phyloP scores from a whole-genome alignment of 1,140 invertebrate species.

The Oryctes rhinoceros region DNA sequence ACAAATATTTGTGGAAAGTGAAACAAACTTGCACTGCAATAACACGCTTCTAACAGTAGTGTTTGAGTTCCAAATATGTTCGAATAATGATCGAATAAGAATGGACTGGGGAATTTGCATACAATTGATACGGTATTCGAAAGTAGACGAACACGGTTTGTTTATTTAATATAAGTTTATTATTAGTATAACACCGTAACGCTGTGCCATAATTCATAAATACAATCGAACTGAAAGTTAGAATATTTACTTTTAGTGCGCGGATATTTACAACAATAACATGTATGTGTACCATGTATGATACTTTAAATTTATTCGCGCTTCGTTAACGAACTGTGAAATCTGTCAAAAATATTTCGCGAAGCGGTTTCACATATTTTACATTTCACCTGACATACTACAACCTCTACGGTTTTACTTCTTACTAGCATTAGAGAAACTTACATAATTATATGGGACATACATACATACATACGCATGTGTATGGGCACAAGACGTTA shows the following conservation, averaged over 20 bases:
- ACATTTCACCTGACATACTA: too few relatives aligned
- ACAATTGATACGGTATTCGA: neutral
- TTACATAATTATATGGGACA: neutral
- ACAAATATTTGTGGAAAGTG: slow-evolving; percentile 24
- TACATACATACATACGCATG: too few relatives aligned
- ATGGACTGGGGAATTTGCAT: neutral
- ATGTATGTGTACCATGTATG: neutral
- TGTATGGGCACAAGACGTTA: neutral
- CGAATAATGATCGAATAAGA: slow-evolving; percentile 5
- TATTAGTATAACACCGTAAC: neutral
- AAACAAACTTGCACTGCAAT: slow-evolving; percentile 4
- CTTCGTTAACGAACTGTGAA: neutral
- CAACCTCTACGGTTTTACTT: too few relatives aligned
- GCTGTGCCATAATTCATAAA: neutral
- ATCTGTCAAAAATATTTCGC: too few relatives aligned
- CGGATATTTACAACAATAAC: neutral
- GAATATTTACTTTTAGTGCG: neutral
- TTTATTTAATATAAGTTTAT: neutral
- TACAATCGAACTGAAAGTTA: neutral
- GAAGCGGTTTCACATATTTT: too few relatives aligned
- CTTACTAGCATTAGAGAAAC: too few relatives aligned
- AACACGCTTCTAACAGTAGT: neutral
- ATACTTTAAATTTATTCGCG: neutral
- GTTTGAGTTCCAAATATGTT: slow-evolving; percentile 4
- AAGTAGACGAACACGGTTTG: neutral